phyloP scores from a whole-genome alignment of 2,888 invertebrate species.

The Heteromurus nitidus region DNA sequence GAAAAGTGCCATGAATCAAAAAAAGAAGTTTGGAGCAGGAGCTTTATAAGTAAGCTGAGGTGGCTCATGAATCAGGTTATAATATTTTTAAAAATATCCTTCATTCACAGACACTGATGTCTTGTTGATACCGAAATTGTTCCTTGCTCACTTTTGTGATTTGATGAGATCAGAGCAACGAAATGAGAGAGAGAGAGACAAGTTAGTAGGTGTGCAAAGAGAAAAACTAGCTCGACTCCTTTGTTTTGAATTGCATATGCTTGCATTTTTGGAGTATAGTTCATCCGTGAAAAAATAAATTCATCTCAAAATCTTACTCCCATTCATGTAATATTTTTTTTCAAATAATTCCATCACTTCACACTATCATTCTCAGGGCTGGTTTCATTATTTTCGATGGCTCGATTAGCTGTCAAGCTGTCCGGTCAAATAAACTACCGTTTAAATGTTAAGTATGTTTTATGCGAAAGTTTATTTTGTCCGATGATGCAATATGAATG shows the following conservation, averaged over 20 bases:
- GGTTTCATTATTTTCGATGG: conserved; percentile 20
- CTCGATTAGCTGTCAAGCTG: conserved; percentile 45
- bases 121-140: conserved; percentile 21
- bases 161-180: too few species aligned
- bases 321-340: conserved; percentile 28
- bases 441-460: conserved; percentile 44
- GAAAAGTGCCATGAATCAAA: conserved; percentile 49
- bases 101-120: conserved; percentile 29
- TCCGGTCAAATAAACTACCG: conserved; percentile 9
- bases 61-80: conserved; percentile 55
- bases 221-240: conserved; percentile 13
- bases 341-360: background rate
- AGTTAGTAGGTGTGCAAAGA: background rate
- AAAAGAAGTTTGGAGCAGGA: background rate
- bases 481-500: conserved; percentile 39
- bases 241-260: conserved; percentile 10
- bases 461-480: conserved; percentile 28
- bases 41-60: background rate
- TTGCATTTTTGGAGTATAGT: too few species aligned
- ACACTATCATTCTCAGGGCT: background rate
- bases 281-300: conserved; percentile 53
- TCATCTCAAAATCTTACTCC: conserved; percentile 9
- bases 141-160: conserved; percentile 8
- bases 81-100: conserved; percentile 46
- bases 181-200: too few species aligned